phyloP scores from a whole-genome alignment of 2,797 vertebrate species.

The Enteromius afrohamiltoni region DNA sequence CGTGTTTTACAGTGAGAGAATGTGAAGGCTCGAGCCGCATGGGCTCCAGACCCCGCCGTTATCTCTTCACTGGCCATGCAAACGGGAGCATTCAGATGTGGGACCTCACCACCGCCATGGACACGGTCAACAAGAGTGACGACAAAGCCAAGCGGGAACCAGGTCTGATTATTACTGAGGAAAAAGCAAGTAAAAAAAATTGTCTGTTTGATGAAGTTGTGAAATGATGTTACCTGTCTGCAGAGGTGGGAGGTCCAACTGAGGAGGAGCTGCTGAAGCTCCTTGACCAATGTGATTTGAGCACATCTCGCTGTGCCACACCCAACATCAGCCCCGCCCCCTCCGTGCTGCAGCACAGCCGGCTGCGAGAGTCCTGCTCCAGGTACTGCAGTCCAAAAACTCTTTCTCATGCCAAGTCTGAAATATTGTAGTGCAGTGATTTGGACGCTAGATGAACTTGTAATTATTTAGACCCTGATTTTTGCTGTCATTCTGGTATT shows the following conservation, averaged over 20 bases:
- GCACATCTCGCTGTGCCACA: conserved; percentile 93
- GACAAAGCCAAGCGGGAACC: conserved; percentile 79
- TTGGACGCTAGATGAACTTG: not conserved
- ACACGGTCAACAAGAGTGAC: conserved; percentile 90
- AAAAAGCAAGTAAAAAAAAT: not conserved
- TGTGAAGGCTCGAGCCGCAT: conserved; percentile 97
- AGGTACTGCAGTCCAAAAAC: conserved; percentile 76
- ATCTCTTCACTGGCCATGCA: conserved; percentile 94
- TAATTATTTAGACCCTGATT: not conserved
- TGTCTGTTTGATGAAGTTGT: not conserved
- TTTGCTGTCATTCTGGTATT: not conserved
- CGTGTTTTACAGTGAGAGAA: conserved; percentile 92
- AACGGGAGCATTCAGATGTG: conserved; percentile 99
- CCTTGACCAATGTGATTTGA: conserved; percentile 96
- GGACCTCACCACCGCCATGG: conserved; percentile 98
- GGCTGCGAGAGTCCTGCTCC: conserved; percentile 90
- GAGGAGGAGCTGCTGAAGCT: conserved; percentile 94
- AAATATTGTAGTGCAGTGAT: not conserved
- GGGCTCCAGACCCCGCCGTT: conserved; percentile 93
- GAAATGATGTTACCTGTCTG: conserved; percentile 26
- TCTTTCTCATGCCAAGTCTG: not conserved
- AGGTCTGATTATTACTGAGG: conserved; percentile 51
- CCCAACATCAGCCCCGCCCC: conserved; percentile 97
- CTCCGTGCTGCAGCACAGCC: conserved; percentile 90
- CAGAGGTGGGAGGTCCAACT: conserved; percentile 90